phyloP scores from a whole-genome alignment of 2,797 vertebrate species.

The Rachycentron canadum region DNA sequence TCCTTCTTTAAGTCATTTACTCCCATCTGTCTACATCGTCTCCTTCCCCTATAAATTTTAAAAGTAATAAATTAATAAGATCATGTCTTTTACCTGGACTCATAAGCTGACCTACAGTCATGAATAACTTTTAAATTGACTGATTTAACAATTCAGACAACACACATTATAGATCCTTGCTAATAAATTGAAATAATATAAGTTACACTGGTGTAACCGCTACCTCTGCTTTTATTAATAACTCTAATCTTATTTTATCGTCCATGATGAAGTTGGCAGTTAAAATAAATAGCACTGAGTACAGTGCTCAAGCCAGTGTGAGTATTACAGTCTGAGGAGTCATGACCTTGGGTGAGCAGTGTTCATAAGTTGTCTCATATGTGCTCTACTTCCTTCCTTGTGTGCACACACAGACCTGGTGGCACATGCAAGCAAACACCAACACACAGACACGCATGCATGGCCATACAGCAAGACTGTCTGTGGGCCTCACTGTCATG shows the following conservation, averaged over 20 bases:
- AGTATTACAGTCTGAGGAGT: conserved; percentile 62
- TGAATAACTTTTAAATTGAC: not conserved
- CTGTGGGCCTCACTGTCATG: conserved; percentile 80
- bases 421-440: conserved; percentile 51
- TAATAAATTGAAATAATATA: conserved; percentile 36
- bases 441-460: conserved; percentile 53
- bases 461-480: conserved; percentile 64
- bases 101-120: not conserved
- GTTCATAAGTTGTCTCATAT: conserved; percentile 70
- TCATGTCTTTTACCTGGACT: not conserved
- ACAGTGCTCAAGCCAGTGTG: conserved; percentile 42
- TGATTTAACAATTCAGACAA: not conserved
- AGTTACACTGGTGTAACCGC: conserved; percentile 22
- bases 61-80: not conserved
- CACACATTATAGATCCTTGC: conserved; percentile 11
- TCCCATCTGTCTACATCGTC: not conserved
- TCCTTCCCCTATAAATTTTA: not conserved
- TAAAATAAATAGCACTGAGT: conserved; percentile 37
- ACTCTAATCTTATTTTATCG: conserved; percentile 39
- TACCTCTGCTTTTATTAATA: conserved; percentile 30
- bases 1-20: not conserved
- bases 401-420: conserved; percentile 53
- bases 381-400: conserved; percentile 57
- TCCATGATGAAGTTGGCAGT: conserved; percentile 50
- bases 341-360: conserved; percentile 62